Conservation (phyloP, 2,888 invertebrate species). For the Globia sparganii region DNA sequence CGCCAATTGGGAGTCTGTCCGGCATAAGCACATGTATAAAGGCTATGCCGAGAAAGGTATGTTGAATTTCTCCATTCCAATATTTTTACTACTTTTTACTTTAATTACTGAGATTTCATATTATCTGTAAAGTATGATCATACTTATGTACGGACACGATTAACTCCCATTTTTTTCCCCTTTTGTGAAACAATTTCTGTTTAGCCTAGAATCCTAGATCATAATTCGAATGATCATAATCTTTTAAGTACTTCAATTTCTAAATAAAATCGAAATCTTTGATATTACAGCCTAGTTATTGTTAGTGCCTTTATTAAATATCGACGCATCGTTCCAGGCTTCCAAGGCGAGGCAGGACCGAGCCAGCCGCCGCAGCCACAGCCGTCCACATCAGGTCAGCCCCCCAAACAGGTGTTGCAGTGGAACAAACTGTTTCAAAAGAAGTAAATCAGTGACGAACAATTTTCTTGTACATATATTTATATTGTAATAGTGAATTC, state of each 20-base stretch:
- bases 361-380: slow-evolving; percentile 72
- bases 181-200: background rate
- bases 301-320: background rate
- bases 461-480: slow-evolving; percentile 58
- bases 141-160: background rate
- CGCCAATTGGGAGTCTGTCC: slow-evolving; percentile 86
- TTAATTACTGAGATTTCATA: background rate
- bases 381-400: slow-evolving; percentile 72
- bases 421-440: slow-evolving; percentile 84
- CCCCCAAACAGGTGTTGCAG: slow-evolving; percentile 73
- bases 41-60: slow-evolving; percentile 81
- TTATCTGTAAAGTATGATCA: background rate
- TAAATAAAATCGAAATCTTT: background rate
- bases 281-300: background rate
- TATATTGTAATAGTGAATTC: slow-evolving; percentile 44
- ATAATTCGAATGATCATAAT: background rate
- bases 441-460: slow-evolving; percentile 75
- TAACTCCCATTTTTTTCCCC: background rate
- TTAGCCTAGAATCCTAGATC: background rate
- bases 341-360: slow-evolving; percentile 74
- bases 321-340: slow-evolving; percentile 65
- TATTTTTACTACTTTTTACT: background rate
- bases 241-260: background rate
- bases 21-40: slow-evolving; percentile 78
- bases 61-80: slow-evolving; percentile 8